Conservation (phyloP, 2,113 vertebrate species). For the Lophotis ruficrista region DNA sequence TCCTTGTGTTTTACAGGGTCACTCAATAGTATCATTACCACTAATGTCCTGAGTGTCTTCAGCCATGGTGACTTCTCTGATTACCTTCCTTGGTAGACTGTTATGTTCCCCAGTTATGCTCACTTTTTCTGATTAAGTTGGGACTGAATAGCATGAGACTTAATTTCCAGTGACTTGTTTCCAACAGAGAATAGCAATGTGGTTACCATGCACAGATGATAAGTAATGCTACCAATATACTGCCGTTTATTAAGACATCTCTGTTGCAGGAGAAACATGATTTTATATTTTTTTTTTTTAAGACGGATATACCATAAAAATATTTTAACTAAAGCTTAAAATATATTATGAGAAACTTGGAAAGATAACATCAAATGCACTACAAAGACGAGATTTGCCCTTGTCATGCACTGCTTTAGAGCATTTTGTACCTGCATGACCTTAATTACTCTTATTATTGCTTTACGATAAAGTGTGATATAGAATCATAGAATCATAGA, state of each 20-base stretch:
- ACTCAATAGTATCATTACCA: not conserved
- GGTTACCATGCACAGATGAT: not conserved
- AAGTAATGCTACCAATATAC: not conserved
- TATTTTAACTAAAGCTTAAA: not conserved
- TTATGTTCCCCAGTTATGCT: not conserved
- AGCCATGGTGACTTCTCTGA: not conserved
- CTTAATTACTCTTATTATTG: not conserved
- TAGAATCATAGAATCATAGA: too few species aligned
- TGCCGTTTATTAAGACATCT: not conserved
- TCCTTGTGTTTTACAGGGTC: not conserved
- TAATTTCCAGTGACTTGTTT: conserved; percentile 23
- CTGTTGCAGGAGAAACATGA: not conserved
- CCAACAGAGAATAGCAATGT: not conserved
- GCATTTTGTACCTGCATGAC: not conserved
- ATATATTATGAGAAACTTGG: not conserved
- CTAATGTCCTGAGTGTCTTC: not conserved
- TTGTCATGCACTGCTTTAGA: not conserved
- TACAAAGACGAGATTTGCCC: not conserved
- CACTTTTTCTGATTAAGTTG: conserved; percentile 30
- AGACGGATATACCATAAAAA: not conserved
- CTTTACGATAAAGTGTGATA: not conserved
- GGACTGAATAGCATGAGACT: conserved; percentile 1
- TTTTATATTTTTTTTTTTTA: not conserved
- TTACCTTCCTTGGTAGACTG: not conserved
- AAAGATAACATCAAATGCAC: not conserved